Evolutionary conservation across 2,888 invertebrate genomes (phyloP).

Genomic region (Yponomeuta malinellus): DNA sequence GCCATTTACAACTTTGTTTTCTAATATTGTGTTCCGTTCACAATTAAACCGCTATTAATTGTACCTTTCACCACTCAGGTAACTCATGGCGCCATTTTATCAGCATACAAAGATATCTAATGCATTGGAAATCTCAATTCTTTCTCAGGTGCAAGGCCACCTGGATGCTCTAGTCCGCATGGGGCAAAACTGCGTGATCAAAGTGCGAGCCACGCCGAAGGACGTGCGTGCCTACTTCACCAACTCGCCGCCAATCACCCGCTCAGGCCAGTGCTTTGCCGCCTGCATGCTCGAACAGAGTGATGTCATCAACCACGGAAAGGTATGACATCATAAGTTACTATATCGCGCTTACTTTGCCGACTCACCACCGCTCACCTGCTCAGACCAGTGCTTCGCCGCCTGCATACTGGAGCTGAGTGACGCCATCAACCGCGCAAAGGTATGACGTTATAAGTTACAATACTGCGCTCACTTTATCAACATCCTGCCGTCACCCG

Average conservation of each 20-base stretch:
- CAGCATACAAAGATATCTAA: no score
- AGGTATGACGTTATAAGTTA: conserved; percentile 32
- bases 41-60: no score
- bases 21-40: no score
- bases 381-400: conserved; percentile 64
- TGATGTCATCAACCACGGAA: conserved; percentile 63
- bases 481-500: conserved; percentile 59
- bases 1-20: no score
- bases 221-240: conserved; percentile 67
- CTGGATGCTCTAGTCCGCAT: conserved; percentile 60
- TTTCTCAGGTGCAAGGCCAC: conserved; percentile 58
- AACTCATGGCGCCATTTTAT: no score
- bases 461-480: conserved; percentile 57
- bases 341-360: conserved; percentile 58
- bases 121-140: not conserved
- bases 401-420: conserved; percentile 71
- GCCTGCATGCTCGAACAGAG: conserved; percentile 71
- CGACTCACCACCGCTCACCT: conserved; percentile 58
- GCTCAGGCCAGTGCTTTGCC: conserved; percentile 65
- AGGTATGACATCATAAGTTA: conserved; percentile 32
- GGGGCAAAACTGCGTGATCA: conserved; percentile 65
- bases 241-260: conserved; percentile 59
- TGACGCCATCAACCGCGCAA: conserved; percentile 63
- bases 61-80: no score
- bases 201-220: conserved; percentile 61